Percentiles rank a stretch among this genome's conserved stretches.
Conservation (phyloP, 2,888 invertebrate genomes). For the Leucophenga maculata region DNA sequence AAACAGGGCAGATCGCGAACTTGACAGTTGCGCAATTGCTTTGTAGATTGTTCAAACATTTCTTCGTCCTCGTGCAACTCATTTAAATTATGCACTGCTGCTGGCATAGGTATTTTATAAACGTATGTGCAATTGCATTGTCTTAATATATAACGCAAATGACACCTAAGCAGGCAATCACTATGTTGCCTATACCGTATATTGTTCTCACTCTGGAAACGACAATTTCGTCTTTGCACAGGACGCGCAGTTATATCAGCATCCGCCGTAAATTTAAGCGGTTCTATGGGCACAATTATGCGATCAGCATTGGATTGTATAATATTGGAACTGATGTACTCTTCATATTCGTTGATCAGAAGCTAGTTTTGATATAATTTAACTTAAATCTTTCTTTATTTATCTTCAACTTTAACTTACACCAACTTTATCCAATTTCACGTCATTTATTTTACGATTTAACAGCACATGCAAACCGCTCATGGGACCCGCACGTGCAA, state of each 20-base stretch:
- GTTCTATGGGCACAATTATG: constrained; percentile 50
- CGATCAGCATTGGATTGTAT: constrained; percentile 51
- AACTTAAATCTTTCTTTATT: background rate
- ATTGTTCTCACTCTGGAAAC: background rate
- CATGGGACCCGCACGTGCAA: constrained; percentile 45
- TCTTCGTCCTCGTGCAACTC: background rate
- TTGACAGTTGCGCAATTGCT: background rate
- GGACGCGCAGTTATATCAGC: constrained; percentile 43
- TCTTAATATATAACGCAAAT: constrained; percentile 43
- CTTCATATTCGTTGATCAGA: constrained; percentile 52
- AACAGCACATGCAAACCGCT: constrained; percentile 51
- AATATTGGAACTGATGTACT: constrained; percentile 48
- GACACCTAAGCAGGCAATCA: constrained; percentile 50
- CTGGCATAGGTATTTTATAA: constrained; percentile 17
- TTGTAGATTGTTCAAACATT: background rate
- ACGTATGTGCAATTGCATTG: constrained; percentile 48
- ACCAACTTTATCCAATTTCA: constrained; percentile 36
- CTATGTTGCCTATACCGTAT: constrained; percentile 37
- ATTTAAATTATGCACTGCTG: background rate
- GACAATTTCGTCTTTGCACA: constrained; percentile 49
- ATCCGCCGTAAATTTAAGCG: constrained; percentile 55
- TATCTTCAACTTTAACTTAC: constrained; percentile 41
- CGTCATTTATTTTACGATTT: constrained; percentile 32
- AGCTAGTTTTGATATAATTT: constrained; percentile 37
- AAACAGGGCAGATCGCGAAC: constrained; percentile 45